Conservation (phyloP, 1,140 invertebrate species). For the Zophobas atratus region DNA sequence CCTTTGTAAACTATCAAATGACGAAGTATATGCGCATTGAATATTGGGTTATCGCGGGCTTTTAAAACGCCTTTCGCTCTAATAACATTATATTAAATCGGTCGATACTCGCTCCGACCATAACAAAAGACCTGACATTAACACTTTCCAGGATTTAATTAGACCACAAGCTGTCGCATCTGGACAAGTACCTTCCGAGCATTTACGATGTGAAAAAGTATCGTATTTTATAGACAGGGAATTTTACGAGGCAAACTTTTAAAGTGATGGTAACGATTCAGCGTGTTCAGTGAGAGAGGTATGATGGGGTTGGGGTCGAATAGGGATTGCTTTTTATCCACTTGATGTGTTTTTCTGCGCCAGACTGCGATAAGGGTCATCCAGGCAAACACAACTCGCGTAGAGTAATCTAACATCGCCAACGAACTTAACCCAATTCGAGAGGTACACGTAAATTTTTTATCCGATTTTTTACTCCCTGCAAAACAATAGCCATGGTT, state of each 20-base stretch:
- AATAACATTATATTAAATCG: no score
- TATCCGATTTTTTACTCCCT: conserved; percentile 23
- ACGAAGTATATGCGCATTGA: no score
- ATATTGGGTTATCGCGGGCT: no score
- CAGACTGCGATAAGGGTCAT: conserved; percentile 62
- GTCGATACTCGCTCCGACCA: not conserved
- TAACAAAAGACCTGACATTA: not conserved
- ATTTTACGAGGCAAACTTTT: conserved; percentile 45
- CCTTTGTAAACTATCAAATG: no score
- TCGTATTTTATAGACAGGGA: conserved; percentile 30
- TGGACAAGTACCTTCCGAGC: not conserved
- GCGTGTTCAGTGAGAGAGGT: conserved; percentile 38
- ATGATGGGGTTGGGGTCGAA: conserved; percentile 44
- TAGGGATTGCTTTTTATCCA: conserved; percentile 63
- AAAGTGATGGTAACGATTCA: conserved; percentile 44
- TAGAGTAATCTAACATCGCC: conserved; percentile 36
- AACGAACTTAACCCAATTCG: conserved; percentile 37
- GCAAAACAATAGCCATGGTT: conserved; percentile 19
- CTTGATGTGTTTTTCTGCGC: conserved; percentile 64
- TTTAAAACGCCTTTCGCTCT: no score
- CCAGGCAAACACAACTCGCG: conserved; percentile 53
- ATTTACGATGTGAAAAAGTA: conserved; percentile 41
- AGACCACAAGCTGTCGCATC: conserved; percentile 20
- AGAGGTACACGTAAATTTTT: conserved; percentile 25
- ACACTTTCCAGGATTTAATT: conserved; percentile 26